Evolutionary conservation across 2,797 vertebrate species (phyloP).

Genomic region (Cichlasoma orientale): DNA sequence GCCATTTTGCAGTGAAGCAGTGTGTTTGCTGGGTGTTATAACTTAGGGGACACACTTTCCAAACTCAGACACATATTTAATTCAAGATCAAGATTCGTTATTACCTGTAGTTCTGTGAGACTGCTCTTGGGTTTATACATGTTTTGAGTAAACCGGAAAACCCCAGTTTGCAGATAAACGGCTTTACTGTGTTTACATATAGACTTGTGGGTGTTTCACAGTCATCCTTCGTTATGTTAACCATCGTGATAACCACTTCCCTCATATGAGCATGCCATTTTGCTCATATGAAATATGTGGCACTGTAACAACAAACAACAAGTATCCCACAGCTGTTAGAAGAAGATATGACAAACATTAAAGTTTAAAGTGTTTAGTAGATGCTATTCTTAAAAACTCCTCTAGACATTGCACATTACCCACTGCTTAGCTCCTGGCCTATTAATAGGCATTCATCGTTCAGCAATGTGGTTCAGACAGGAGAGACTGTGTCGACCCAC

Average conservation of each 20-base stretch:
- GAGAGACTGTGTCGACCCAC: background rate
- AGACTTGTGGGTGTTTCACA: background rate
- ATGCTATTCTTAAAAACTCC: slow-evolving; percentile 25
- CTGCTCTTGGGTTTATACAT: background rate
- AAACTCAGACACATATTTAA: slow-evolving; percentile 8
- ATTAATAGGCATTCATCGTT: slow-evolving; percentile 58
- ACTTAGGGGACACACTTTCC: background rate
- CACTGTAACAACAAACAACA: background rate
- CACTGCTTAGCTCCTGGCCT: slow-evolving; percentile 37
- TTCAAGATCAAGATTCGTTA: too few species aligned
- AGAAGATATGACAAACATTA: background rate
- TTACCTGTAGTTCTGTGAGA: background rate
- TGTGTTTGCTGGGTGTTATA: background rate
- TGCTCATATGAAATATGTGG: background rate
- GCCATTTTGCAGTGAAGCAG: background rate
- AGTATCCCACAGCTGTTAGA: background rate
- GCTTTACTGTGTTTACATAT: slow-evolving; percentile 4
- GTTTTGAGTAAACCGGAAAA: slow-evolving; percentile 24
- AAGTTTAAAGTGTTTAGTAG: background rate
- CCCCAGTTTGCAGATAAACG: background rate
- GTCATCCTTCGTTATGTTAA: background rate
- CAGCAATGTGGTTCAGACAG: slow-evolving; percentile 30
- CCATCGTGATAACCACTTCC: background rate
- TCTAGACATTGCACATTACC: slow-evolving; percentile 39
- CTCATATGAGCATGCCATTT: background rate